A percentile compares a stretch with the other conserved stretches of the same genome.
These are phyloP conservation scores for Zhuqinia jingwanae DNA, from an alignment of 2,888 invertebrate species.

Conservation along the genomic window DNA sequence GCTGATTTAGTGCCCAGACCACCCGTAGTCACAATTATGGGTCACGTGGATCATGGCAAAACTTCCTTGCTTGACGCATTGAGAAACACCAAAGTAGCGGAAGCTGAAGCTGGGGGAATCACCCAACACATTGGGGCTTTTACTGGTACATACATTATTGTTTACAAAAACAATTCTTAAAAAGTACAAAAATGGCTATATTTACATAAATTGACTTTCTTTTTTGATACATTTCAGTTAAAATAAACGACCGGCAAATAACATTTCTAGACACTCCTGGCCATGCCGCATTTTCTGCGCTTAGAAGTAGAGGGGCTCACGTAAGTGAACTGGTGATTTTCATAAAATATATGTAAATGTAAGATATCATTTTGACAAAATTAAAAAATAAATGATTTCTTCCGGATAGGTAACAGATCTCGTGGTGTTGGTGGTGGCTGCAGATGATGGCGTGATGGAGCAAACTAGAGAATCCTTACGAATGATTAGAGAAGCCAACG, in stretches of 20 bases:
- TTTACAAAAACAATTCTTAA: neutral
- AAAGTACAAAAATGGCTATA: neutral
- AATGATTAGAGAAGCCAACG: conserved; percentile 90
- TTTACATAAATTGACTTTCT: neutral
- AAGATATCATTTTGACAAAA: neutral
- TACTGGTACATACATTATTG: conserved; percentile 85
- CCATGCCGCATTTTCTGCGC: conserved; percentile 97
- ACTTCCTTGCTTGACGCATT: conserved; percentile 93
- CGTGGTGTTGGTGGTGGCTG: conserved; percentile 97
- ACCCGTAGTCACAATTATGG: conserved; percentile 99
- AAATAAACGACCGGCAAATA: conserved; percentile 81
- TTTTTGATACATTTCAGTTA: neutral
- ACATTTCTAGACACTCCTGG: conserved; percentile 99
- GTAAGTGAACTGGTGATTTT: too few relatives aligned
- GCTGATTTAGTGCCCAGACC: conserved; percentile 88
- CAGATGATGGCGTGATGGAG: conserved; percentile 99
- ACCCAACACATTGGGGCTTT: conserved; percentile 99
- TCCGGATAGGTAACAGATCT: conserved; percentile 88
- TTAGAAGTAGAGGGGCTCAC: conserved; percentile 96
- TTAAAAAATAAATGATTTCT: conserved; percentile 10
- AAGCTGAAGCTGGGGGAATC: conserved; percentile 98
- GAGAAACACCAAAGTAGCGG: conserved; percentile 92
- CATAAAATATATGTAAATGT: neutral
- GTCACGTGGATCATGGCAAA: conserved; percentile 97
- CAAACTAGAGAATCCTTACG: conserved; percentile 96